These are phyloP conservation scores for Patella pellucida DNA, from an alignment of 2,888 invertebrate genomes.

Conservation along the genomic window DNA sequence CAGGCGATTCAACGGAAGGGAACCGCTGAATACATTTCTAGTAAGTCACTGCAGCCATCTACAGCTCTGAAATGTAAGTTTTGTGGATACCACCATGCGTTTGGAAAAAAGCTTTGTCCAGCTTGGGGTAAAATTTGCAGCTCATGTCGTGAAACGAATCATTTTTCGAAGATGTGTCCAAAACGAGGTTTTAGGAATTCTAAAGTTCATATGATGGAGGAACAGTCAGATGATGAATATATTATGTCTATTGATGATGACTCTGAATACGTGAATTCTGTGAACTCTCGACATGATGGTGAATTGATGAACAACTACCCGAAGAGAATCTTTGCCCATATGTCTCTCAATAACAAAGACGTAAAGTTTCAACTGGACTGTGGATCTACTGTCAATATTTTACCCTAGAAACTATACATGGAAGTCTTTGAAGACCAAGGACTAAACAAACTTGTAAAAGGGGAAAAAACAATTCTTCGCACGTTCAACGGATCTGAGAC, in stretches of 20 bases:
- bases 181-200: not conserved
- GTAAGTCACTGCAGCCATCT: too few species aligned
- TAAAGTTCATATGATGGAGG: too few species aligned
- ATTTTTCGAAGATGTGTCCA: conserved; percentile 27
- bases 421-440: not conserved
- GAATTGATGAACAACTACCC: not conserved
- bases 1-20: too few species aligned
- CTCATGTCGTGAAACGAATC: conserved; percentile 36
- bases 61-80: conserved; percentile 24
- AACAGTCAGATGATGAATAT: too few species aligned
- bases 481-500: conserved; percentile 32
- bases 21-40: too few species aligned
- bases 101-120: conserved; percentile 33
- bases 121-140: conserved; percentile 39
- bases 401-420: conserved; percentile 13
- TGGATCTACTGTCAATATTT: conserved; percentile 34
- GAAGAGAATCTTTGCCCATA: not conserved
- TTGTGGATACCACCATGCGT: conserved; percentile 35
- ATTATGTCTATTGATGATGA: too few species aligned
- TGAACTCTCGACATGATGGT: too few species aligned
- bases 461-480: conserved; percentile 19
- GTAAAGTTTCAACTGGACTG: conserved; percentile 38
- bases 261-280: too few species aligned
- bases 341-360: not conserved
- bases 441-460: conserved; percentile 13